Conservation (phyloP, 2,113 vertebrate species). For the Spheniscus mendiculus region DNA sequence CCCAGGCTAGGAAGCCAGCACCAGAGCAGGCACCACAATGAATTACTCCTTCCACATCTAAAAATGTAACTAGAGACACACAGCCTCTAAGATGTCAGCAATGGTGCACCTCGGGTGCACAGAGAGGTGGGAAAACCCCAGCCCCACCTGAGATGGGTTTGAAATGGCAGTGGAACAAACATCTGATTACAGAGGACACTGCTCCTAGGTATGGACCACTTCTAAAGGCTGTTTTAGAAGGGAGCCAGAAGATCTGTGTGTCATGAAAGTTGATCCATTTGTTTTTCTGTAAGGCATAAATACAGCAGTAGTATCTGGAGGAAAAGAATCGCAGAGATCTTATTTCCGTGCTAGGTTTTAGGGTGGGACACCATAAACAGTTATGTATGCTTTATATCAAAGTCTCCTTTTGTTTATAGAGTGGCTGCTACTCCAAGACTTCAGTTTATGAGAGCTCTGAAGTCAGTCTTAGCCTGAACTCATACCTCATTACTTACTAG, state of each 20-base stretch:
- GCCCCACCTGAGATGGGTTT: neutral
- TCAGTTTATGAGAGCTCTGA: neutral
- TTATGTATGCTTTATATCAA: slow-evolving; percentile 41
- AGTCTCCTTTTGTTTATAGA: slow-evolving; percentile 50
- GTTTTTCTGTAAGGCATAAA: slow-evolving; percentile 44
- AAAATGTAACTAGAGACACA: neutral
- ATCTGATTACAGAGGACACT: neutral
- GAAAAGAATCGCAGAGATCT: neutral
- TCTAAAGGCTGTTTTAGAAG: neutral
- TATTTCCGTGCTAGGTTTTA: neutral
- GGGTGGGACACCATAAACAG: slow-evolving; percentile 28
- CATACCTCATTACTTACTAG: slow-evolving; percentile 29
- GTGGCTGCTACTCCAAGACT: neutral
- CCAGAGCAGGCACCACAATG: neutral
- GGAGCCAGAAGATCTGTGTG: slow-evolving; percentile 28
- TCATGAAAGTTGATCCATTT: slow-evolving; percentile 23
- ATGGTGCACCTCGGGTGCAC: neutral
- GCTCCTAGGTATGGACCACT: neutral
- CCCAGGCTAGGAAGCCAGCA: neutral
- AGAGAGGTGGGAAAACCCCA: neutral
- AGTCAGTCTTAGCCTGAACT: neutral
- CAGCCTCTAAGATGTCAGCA: neutral
- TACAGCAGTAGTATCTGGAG: slow-evolving; percentile 10
- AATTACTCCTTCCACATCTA: neutral
- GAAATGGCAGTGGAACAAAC: neutral